phyloP scores from a whole-genome alignment of 2,797 vertebrate species.

The Anas acuta region DNA sequence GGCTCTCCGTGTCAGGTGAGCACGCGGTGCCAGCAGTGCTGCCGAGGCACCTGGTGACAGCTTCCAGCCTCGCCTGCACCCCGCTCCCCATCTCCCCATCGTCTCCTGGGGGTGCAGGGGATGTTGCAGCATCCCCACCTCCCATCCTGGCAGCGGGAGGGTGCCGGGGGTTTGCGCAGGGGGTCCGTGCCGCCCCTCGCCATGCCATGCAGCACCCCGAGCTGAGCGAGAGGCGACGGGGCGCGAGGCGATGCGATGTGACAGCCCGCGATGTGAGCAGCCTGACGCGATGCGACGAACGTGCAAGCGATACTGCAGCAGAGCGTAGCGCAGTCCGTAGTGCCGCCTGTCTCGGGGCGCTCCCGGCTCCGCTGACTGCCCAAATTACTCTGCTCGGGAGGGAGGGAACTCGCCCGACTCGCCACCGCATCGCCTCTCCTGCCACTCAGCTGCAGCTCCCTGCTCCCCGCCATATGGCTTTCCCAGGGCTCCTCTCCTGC shows the following conservation, averaged over 20 bases:
- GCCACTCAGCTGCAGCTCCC: neutral
- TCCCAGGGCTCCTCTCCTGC: neutral
- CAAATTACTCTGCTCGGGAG: conserved; percentile 31
- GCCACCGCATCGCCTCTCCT: neutral
- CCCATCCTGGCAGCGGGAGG: fast-evolving
- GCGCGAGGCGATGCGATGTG: conserved; percentile 21
- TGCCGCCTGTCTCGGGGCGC: neutral
- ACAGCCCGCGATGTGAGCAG: conserved; percentile 63
- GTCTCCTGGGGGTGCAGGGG: fast-evolving
- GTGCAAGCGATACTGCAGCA: conserved; percentile 46
- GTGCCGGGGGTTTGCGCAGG: fast-evolving
- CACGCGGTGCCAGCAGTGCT: fast-evolving
- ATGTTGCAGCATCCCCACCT: neutral
- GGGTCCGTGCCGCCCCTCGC: fast-evolving
- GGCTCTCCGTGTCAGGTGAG: conserved; percentile 95
- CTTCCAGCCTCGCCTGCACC: neutral
- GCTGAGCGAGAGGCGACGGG: conserved; percentile 22
- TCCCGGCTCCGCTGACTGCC: conserved; percentile 14
- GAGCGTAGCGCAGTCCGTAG: neutral
- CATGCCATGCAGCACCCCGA: neutral
- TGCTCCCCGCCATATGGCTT: neutral
- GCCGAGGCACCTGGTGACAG: fast-evolving
- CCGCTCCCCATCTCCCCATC: neutral
- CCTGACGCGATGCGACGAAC: conserved; percentile 72
- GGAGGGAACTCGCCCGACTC: conserved; percentile 11